Conservation (phyloP, 1,140 invertebrate genomes). For the Linepithema humile region DNA sequence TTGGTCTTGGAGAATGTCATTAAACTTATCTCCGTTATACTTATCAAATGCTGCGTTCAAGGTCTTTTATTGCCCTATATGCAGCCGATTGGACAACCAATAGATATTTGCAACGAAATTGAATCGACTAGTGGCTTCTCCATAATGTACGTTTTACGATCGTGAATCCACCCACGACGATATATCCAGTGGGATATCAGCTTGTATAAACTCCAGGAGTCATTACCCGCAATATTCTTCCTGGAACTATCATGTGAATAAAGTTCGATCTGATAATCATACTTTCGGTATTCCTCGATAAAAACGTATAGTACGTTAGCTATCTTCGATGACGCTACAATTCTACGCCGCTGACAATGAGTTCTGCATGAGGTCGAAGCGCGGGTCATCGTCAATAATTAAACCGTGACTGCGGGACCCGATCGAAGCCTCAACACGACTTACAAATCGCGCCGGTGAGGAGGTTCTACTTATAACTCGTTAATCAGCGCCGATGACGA, state of each 20-base stretch:
- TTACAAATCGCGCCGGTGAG: constrained; percentile 38
- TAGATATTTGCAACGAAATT: constrained; percentile 43
- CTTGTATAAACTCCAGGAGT: background rate
- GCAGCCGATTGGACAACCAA: constrained; percentile 34
- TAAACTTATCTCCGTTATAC: constrained; percentile 62
- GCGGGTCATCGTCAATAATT: constrained; percentile 43
- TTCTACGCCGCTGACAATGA: constrained; percentile 15
- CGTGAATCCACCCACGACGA: constrained; percentile 21
- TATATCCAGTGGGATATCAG: background rate
- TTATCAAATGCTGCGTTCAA: constrained; percentile 37
- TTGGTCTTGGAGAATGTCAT: constrained; percentile 5
- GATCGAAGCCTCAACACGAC: constrained; percentile 13
- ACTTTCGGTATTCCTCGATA: background rate
- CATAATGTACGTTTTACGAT: constrained; percentile 37
- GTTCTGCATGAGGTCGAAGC: constrained; percentile 13
- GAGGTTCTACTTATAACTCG: constrained; percentile 47
- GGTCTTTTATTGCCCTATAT: constrained; percentile 48
- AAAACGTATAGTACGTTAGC: background rate
- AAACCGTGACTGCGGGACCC: constrained; percentile 22
- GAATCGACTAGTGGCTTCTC: background rate
- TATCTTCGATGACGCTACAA: constrained; percentile 9
- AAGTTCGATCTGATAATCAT: background rate
- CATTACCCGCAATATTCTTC: background rate
- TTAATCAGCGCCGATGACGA: constrained; percentile 53
- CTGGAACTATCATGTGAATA: background rate